A percentile compares a stretch with the other conserved stretches of the same genome.
phyloP scores from a whole-genome alignment of 2,888 invertebrate genomes.

The Carpatolechia fugitivella region DNA sequence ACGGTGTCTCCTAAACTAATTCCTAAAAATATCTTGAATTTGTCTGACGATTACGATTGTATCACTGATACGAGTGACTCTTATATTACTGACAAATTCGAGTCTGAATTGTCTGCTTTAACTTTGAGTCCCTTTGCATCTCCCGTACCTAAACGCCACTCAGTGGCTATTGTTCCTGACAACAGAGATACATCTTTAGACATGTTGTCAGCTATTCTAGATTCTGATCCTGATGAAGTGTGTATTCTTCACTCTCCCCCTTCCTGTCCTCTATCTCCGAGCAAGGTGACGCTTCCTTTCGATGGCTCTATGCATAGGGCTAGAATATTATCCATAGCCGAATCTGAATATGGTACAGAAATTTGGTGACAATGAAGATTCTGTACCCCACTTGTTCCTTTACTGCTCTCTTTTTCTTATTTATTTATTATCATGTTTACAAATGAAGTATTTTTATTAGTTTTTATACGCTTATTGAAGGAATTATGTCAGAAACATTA shows the following conservation, averaged over 20 bases:
- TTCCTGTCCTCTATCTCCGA: constrained; percentile 71
- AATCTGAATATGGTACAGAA: constrained; percentile 83
- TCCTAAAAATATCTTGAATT: constrained; percentile 49
- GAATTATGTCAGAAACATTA: too few species aligned
- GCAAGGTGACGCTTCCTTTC: constrained; percentile 81
- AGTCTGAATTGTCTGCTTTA: constrained; percentile 60
- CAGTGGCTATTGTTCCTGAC: constrained; percentile 61
- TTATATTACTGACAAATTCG: constrained; percentile 55
- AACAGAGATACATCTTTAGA: constrained; percentile 61
- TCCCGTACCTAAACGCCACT: constrained; percentile 64
- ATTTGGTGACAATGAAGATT: constrained; percentile 81
- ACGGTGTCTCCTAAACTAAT: constrained; percentile 80
- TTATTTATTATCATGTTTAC: too few species aligned
- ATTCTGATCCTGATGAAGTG: constrained; percentile 68
- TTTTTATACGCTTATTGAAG: constrained; percentile 33
- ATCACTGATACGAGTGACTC: constrained; percentile 37
- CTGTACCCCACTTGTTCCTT: too few species aligned
- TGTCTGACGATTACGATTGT: constrained; percentile 57
- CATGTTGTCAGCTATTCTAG: constrained; percentile 68
- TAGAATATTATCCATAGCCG: constrained; percentile 81
- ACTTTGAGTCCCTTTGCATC: constrained; percentile 68
- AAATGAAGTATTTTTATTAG: background rate
- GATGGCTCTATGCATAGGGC: constrained; percentile 82
- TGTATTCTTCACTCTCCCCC: constrained; percentile 66
- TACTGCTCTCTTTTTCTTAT: background rate